Percentiles rank a stretch among this genome's conserved stretches.
phyloP scores from a whole-genome alignment of 1,140 invertebrate species.

The Pantala flavescens region DNA sequence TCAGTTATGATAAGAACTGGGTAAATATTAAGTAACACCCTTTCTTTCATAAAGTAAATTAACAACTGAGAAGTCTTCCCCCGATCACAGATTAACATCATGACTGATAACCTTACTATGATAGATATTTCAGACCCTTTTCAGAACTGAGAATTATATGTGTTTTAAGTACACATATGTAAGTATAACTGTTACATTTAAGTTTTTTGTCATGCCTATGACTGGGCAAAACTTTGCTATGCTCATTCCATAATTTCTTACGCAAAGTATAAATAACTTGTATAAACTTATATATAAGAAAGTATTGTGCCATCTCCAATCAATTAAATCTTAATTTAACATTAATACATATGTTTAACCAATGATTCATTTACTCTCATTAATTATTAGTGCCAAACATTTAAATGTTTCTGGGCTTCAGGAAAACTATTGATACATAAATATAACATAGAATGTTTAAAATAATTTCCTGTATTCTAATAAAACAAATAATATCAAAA shows the following conservation, averaged over 20 bases:
- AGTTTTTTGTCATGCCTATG: background rate
- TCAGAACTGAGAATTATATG: background rate
- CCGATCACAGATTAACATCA: too few species aligned
- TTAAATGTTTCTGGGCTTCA: background rate
- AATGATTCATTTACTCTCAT: background rate
- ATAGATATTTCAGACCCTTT: background rate
- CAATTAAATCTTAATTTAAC: background rate
- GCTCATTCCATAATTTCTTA: background rate
- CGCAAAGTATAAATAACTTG: background rate
- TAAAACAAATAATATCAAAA: background rate
- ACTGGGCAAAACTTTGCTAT: background rate
- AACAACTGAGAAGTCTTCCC: too few species aligned
- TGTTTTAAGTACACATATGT: background rate
- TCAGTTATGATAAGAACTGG: too few species aligned
- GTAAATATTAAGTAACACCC: too few species aligned
- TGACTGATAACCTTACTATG: too few species aligned
- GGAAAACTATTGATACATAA: background rate
- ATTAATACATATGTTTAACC: background rate
- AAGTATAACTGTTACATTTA: background rate
- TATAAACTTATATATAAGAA: background rate
- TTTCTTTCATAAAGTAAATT: too few species aligned
- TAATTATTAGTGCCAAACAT: background rate
- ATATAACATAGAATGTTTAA: background rate
- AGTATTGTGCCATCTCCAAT: background rate
- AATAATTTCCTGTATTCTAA: background rate